Conservation (phyloP, 2,113 vertebrate genomes). For the Chrysemys picta region DNA sequence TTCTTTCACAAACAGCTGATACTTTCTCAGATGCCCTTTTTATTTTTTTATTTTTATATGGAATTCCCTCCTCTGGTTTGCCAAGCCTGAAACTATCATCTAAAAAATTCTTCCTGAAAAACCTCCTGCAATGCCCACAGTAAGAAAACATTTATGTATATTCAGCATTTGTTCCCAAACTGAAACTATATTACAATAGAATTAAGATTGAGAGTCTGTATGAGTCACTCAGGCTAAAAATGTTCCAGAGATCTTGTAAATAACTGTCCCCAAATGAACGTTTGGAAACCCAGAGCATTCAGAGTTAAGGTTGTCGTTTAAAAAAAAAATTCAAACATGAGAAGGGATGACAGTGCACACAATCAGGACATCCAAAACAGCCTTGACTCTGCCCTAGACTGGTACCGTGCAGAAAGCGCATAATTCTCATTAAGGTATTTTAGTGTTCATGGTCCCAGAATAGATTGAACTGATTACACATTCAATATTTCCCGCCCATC, state of each 20-base stretch:
- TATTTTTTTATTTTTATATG: neutral
- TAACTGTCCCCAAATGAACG: neutral
- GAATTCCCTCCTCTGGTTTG: neutral
- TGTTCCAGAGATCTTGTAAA: neutral
- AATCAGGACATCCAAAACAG: neutral
- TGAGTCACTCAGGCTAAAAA: no score
- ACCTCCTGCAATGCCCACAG: neutral
- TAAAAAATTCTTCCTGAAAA: neutral
- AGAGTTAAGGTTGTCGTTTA: neutral
- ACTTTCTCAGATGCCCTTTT: neutral
- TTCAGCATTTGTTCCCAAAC: neutral
- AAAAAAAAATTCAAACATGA: neutral
- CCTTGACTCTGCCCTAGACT: neutral
- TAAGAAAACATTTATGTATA: neutral
- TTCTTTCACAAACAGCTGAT: neutral
- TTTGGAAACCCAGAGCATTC: neutral
- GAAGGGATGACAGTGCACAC: neutral
- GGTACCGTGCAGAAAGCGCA: neutral
- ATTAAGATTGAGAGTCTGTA: no score
- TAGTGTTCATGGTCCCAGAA: neutral
- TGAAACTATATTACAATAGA: no score
- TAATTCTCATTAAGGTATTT: neutral
- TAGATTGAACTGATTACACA: neutral
- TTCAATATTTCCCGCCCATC: fast-evolving
- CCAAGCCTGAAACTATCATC: neutral